Base-by-base conservation (phyloP, 2,888 invertebrate species). In the Platerodrilus igneus region DNA sequence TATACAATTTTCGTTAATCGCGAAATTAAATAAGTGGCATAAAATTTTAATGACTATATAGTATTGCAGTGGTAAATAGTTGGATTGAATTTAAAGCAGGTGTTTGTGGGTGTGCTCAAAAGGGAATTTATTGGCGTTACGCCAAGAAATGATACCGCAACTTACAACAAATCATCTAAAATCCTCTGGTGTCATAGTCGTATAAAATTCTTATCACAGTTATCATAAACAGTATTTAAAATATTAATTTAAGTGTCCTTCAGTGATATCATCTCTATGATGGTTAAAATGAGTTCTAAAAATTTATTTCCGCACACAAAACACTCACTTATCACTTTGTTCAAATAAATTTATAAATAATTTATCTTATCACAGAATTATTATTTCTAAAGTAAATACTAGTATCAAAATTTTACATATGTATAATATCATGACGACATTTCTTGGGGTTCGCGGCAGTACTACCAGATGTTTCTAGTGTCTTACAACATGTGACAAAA, bases 381-480 rank as follows among this genome's bases (percentile, higher is more conserved):
- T 51, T 48, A 37, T 41, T 37, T 36, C 45, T 50, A 55, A 51
- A 48, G 41, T 50, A 48, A 50, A 49, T 55, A 47, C 60, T 62
- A 59, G 56, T 55, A 52, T 63, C 62, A 56, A 67, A 66, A 64
- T 60, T 62, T 57, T 63, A 64, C 66, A 67, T 67, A 68, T 67
- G 68, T 68, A 67, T 67, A 65, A 61, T n/a, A 52, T 57, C 54
- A 55, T 64, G 65, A 64, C 66, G 67, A 67, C 67, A 67, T 66
- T 64, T 62, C 63, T 62, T 37, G 41, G 38, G 37, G 48, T 52
- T 53, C 52, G 50, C 52, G 47, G 44, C 48, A 45, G 36, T 37
- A 47, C 48, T 50, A 41, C 50, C 50, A 50, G 30, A n/a, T n/a
- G n/a, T n/a, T n/a, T n/a, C n/a, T n/a, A n/a, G n/a, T n/a, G n/a